These are phyloP conservation scores for Kradibia gibbosae DNA, from an alignment of 1,140 invertebrate genomes.

Conservation along the genomic window DNA sequence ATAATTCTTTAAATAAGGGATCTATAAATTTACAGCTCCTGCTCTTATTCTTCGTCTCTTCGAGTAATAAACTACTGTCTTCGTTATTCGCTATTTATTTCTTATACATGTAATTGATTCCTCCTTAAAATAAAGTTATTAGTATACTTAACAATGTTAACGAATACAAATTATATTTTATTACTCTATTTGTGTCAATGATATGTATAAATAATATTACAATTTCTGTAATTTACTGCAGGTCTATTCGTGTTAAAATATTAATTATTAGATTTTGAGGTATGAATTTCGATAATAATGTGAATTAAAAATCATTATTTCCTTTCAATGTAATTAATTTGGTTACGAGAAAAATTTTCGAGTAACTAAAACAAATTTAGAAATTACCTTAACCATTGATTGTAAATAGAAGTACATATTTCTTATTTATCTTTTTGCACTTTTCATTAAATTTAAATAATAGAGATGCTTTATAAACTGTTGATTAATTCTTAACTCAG, in stretches of 20 bases:
- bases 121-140: background rate
- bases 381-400: too few relatives aligned
- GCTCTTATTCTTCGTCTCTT: background rate
- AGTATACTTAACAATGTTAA: background rate
- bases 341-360: too few relatives aligned
- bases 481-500: too few relatives aligned
- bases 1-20: conserved; percentile 30
- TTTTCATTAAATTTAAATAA: too few relatives aligned
- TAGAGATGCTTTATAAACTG: too few relatives aligned
- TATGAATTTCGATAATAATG: too few relatives aligned
- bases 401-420: too few relatives aligned
- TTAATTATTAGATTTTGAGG: background rate
- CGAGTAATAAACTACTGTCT: conserved; percentile 21
- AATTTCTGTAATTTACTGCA: background rate
- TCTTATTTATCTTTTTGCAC: too few relatives aligned
- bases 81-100: background rate
- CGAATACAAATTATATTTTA: background rate
- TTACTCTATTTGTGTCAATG: background rate
- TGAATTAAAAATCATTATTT: too few relatives aligned
- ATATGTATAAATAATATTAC: background rate
- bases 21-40: conserved; percentile 8
- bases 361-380: too few relatives aligned
- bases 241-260: background rate
- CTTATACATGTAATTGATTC: background rate
- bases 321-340: too few relatives aligned